phyloP scores from a whole-genome alignment of 1,140 invertebrate genomes.

The Drosophila insularis region DNA sequence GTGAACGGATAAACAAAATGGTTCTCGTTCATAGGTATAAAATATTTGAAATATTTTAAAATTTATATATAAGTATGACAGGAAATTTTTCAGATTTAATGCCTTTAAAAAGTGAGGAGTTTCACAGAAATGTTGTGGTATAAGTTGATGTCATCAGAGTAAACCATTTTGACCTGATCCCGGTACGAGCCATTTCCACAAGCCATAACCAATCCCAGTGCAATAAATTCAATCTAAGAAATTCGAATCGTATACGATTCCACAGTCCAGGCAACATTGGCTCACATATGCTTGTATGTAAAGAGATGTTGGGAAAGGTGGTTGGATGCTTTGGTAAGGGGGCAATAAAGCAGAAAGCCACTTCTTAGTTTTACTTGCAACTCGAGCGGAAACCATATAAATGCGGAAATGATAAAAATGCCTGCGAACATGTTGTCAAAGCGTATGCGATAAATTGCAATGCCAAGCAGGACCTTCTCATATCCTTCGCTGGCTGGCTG shows the following conservation, averaged over 20 bases:
- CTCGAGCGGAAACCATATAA: conserved; percentile 77
- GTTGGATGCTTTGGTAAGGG: conserved; percentile 13
- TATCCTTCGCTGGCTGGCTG: background rate
- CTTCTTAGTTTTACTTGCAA: conserved; percentile 74
- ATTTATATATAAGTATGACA: background rate
- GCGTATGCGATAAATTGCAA: conserved; percentile 75
- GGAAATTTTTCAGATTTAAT: background rate
- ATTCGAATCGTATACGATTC: conserved; percentile 52
- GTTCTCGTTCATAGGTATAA: background rate
- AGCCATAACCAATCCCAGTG: conserved; percentile 49
- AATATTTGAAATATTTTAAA: background rate
- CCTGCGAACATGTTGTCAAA: conserved; percentile 75
- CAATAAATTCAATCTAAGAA: conserved; percentile 77
- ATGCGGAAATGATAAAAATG: conserved; percentile 81
- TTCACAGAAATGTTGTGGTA: conserved; percentile 22
- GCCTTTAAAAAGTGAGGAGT: conserved; percentile 14
- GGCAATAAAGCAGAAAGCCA: conserved; percentile 72
- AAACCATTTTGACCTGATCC: conserved; percentile 22
- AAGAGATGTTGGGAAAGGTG: background rate
- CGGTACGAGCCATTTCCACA: conserved; percentile 12
- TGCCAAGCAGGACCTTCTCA: conserved; percentile 44
- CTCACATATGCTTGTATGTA: conserved; percentile 1
- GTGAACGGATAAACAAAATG: background rate
- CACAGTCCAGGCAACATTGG: conserved; percentile 42
- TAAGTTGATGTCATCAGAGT: conserved; percentile 44